Base-by-base conservation (phyloP, 2,888 invertebrate species). In the Pseudococcus longispinus region DNA sequence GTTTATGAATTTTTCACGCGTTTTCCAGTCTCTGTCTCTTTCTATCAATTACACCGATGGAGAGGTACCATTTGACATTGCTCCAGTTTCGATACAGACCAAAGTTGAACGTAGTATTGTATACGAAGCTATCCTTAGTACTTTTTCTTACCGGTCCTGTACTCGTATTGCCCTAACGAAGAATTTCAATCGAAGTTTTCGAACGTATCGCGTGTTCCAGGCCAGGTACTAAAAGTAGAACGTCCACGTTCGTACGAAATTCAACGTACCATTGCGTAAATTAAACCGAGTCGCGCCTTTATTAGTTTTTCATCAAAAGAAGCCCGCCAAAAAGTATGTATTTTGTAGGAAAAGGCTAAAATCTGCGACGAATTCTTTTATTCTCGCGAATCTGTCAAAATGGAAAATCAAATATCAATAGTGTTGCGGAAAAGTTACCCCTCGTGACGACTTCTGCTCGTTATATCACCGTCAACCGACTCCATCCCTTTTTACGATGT, bases 271-370 rank as follows among this genome's bases (percentile, higher is more conserved):
- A 65, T 65, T 70, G 70, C 70, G 70, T 70, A 70, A 70, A 70
- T 70, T 70, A 70, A 70, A 70, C 70, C 11, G 8, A 70, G 70
- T 29, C 37, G 0, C 13, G 60, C 29, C 20, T 70, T 70, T 70
- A 70, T 70, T 70, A 70, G 70, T 70, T 70, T 70, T 70, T 29
- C 70, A 70, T 70, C 70, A 70, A 70, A 70, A 70, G 70, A 70
- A 70, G n/a, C 29, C 18, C 29, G 29, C 29, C 29, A 5, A 70
- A 29, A 70, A 70, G 70, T 70, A 70, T 70, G 60, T 60, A 70
- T 70, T 70, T 70, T 29, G 18, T 70, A 70, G 29, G 29, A 29
- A 70, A 29, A 70, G 37, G 26, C 65, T 11, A 11, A 65, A 65
- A 26, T 29, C 29, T 29, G 29, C 29, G 70, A 18, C 26, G 26